Evolutionary conservation across 2,113 vertebrate genomes (phyloP), one percentile per base, ranked within the genome.

Genomic region (Vimba vimba): DNA sequence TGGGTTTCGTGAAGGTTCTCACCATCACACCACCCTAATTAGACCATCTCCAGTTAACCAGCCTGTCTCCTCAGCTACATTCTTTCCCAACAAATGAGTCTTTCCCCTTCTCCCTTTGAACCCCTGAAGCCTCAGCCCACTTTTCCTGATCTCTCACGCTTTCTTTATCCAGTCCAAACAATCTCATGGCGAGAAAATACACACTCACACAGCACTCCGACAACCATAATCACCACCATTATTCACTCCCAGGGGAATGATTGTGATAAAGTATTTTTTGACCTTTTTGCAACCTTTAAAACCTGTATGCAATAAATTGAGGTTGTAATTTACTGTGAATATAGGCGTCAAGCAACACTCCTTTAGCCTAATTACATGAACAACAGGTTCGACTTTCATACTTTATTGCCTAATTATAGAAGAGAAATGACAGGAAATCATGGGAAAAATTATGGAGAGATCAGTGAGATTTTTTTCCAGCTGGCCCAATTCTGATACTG

Each of bases 21-120:
- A 93, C 92, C 92, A 94, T 95, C 93, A 93, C 89, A 92, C 19
- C 57, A 91, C 91, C 93, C 91, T 94, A 93, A 95, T 95, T 94
- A 95, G 90, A 92, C 87, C 92, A 94, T 95, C 92, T 92, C 88
- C 86, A 93, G 88, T 89, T 93, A 94, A 94, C 92, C 92, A 94
- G 90, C 91, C 90, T 91, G 87, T 91, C 91, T 91, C 90, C 90
- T 91, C 91, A 89, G 89, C 87, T 39, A 88, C 93, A 94, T 94
- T 94, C 93, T 91, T 92, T 39, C 86, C 90, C 91, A 92, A 92
- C 90, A 71, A 92, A 83, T 89, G 90, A 91, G 91, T 91, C 89
- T 91, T 89, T 92, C 93, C 92, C 91, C 88, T 71, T 91, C 88
- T 91, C 60, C 91, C 93, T 93, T 93, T 94, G 92, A 95, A 94